These are phyloP conservation scores for Tetrao urogallus DNA, from an alignment of 2,113 vertebrate genomes.

Conservation along the genomic window DNA sequence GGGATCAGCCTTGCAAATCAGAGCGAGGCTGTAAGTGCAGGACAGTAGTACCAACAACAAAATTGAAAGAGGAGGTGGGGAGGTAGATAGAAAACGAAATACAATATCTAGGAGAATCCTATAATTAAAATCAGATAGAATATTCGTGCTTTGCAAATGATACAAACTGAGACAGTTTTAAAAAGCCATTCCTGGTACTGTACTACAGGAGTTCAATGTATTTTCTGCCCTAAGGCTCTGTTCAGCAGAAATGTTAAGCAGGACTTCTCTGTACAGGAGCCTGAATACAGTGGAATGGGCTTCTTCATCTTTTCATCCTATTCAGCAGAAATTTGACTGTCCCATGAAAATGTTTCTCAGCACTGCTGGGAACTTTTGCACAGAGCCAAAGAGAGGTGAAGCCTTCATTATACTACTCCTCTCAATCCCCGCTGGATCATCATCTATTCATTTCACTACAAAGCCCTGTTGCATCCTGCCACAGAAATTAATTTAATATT, in stretches of 20 bases:
- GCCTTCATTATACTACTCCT: neutral
- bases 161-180: conserved; percentile 41
- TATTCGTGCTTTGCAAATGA: neutral
- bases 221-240: conserved; percentile 50
- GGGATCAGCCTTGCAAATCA: conserved; percentile 16
- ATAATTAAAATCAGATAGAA: conserved; percentile 53
- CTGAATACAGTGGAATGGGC: conserved; percentile 21
- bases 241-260: conserved; percentile 46
- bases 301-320: conserved; percentile 37
- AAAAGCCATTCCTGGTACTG: conserved; percentile 23
- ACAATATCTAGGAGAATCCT: neutral
- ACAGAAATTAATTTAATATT: conserved; percentile 14
- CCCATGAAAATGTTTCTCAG: neutral
- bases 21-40: neutral
- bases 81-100: neutral
- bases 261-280: conserved; percentile 13
- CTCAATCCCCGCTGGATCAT: neutral
- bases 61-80: neutral
- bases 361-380: conserved; percentile 5
- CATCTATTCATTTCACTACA: neutral
- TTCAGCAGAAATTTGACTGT: conserved; percentile 52
- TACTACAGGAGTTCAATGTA: conserved; percentile 29
- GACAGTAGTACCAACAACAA: neutral
- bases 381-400: conserved; percentile 7
- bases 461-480: neutral